phyloP scores from a whole-genome alignment of 2,797 vertebrate genomes.

The Miichthys miiuy region DNA sequence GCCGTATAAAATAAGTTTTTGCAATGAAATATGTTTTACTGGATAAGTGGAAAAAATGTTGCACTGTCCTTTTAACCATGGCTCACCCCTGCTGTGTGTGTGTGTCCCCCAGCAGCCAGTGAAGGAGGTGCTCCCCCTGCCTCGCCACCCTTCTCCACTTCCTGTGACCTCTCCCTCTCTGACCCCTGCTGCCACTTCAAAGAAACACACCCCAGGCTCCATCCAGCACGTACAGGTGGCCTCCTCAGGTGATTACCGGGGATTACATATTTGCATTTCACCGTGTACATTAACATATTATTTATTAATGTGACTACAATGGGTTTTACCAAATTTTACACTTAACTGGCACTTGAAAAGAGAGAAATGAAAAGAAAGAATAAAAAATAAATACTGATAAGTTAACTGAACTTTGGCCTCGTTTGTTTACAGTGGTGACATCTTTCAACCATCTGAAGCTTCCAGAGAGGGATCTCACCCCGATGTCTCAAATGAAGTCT shows the following conservation, averaged over 20 bases:
- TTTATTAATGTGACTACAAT: not conserved
- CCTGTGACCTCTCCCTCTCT: constrained; percentile 58
- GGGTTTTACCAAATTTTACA: not conserved
- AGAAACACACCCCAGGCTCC: constrained; percentile 63
- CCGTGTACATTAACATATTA: not conserved
- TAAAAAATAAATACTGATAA: not conserved
- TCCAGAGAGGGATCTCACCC: constrained; percentile 71
- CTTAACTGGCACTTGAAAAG: not conserved
- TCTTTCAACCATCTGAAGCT: constrained; percentile 78
- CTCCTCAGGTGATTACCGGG: constrained; percentile 77
- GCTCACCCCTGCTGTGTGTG: constrained; percentile 46
- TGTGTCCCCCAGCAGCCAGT: constrained; percentile 82
- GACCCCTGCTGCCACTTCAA: constrained; percentile 36
- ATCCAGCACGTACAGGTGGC: constrained; percentile 83
- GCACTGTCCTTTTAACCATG: constrained; percentile 30
- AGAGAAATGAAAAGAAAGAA: too few species aligned
- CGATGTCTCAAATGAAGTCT: constrained; percentile 76
- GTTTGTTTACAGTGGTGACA: constrained; percentile 76
- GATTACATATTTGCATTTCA: not conserved
- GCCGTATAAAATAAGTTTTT: too few species aligned
- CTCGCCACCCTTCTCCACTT: constrained; percentile 64
- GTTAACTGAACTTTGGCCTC: constrained; percentile 2
- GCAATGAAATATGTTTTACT: not conserved
- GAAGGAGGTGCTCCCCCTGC: constrained; percentile 83
- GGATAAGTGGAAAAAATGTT: not conserved